phyloP scores from a whole-genome alignment of 2,888 invertebrate genomes.

The Cephalotes varians region DNA sequence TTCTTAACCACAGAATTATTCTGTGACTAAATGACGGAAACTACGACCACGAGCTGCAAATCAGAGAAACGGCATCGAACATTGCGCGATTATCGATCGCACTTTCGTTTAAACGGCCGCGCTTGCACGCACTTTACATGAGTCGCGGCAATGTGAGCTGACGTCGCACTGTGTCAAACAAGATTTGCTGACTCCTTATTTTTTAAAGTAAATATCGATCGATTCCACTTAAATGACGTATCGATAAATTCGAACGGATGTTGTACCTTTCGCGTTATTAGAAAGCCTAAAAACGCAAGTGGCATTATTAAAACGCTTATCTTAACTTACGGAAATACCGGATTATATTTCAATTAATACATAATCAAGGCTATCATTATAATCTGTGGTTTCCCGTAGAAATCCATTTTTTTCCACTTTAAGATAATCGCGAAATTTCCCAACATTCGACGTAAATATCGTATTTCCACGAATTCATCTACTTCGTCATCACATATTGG shows the following conservation, averaged over 20 bases:
- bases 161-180: neutral
- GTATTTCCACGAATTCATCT: constrained; percentile 43
- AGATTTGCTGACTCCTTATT: constrained; percentile 29
- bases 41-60: constrained; percentile 26
- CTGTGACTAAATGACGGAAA: constrained; percentile 49
- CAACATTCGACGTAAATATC: constrained; percentile 49
- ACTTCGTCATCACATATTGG: constrained; percentile 1
- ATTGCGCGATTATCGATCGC: constrained; percentile 45
- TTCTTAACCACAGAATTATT: constrained; percentile 44
- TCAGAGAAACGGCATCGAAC: constrained; percentile 35
- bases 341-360: neutral
- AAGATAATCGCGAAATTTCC: constrained; percentile 56
- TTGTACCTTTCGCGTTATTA: constrained; percentile 9
- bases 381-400: neutral
- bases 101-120: constrained; percentile 39
- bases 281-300: neutral
- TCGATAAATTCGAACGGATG: constrained; percentile 27
- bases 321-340: constrained; percentile 8
- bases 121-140: constrained; percentile 20
- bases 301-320: neutral
- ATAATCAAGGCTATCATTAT: neutral
- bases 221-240: neutral
- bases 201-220: constrained; percentile 38
- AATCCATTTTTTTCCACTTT: neutral
- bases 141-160: constrained; percentile 33